Evolutionary conservation across 1,140 invertebrate genomes (phyloP), one percentile per base, ranked within the genome.

Genomic region (Sipha flava): DNA sequence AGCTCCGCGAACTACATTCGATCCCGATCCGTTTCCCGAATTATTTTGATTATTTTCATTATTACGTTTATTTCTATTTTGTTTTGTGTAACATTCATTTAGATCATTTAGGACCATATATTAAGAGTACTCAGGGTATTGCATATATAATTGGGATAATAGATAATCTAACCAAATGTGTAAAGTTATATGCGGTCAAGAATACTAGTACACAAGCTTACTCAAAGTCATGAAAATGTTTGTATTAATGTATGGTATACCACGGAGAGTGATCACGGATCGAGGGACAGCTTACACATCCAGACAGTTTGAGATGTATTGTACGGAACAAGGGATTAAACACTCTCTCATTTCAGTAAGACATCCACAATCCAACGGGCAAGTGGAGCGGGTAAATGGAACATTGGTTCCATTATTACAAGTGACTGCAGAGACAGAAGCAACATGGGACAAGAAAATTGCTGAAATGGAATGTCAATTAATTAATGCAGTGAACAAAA

Each of bases 121-220:
- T 73, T 1, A 43, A 9, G 37, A 26, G 23, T 18, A 21, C 2
- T 29, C 43, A 29, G 31, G 68, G 43, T 21, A 21, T 34, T 47
- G n/a, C 52, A n/a, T 80, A 85, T 64, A 81, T 86, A 29, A 75
- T 84, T 9, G 81, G 81, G 14, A 81, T 84, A 10, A 77, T 84
- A 9, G 84, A 85, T 80, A 80, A 59, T 12, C 83, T 84, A 62
- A 82, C 82, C 0, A 84, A 82, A 81, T 84, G n/a, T n/a, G n/a
- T n/a, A n/a, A n/a, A n/a, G n/a, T n/a, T n/a, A n/a, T n/a, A n/a
- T n/a, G n/a, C n/a, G n/a, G n/a, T n/a, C n/a, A n/a, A n/a, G n/a
- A n/a, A n/a, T n/a, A n/a, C n/a, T n/a, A n/a, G n/a, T n/a, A n/a
- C n/a, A n/a, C n/a, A n/a, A n/a, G n/a, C n/a, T n/a, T n/a, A n/a